Evolutionary conservation across 2,888 invertebrate genomes (phyloP), one percentile per base, ranked within the genome.

Genomic region (Ashinkailepas kermadecensis): DNA sequence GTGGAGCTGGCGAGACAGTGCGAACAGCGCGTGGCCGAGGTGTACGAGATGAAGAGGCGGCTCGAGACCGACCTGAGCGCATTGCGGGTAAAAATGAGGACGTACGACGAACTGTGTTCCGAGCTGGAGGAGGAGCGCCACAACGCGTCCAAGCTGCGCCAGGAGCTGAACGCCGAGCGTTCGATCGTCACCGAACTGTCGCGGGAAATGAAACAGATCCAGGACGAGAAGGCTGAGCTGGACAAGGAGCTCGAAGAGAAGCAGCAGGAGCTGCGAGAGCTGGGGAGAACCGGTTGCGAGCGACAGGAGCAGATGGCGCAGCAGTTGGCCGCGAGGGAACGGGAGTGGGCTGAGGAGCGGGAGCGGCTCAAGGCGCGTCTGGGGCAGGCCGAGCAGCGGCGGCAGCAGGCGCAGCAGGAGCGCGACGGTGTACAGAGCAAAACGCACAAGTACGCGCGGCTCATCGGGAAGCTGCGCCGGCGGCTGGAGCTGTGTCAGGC

Each of bases 1-100:
- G 74, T 56, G 56, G 74, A 74, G 74, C 74, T 74, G 74, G 18
- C 54, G 21, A 74, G 56, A 56, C 74, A 74, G 74, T 74, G 74
- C 56, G 74, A 74, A 9, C 39, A 74, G 21, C 54, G 74, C 11
- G 23, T 74, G 21, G 56, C 74, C 21, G 74, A 74, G 74, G 74
- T 74, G 54, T 54, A 54, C 54, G 74, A 74, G 18, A 74, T 74
- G 74, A 74, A 74, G 74, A 54, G 21, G 11, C 74, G 74, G 18
- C 74, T 74, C 2, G 74, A 74, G 56, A 21, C 74, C 21, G 74
- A 74, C 18, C 74, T 74, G 74, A 10, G 23, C 54, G 39, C 54
- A 21, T 56, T 74, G 15, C 74, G 56, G 1, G 21, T 4, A 56
- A 74, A 74, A 11, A 74, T 21, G 56, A 74, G 56, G 56, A 21